A percentile compares a stretch with the other conserved stretches of the same genome.
These are phyloP conservation scores for Siniperca scherzeri DNA, from an alignment of 2,797 vertebrate species.

Conservation along the genomic window DNA sequence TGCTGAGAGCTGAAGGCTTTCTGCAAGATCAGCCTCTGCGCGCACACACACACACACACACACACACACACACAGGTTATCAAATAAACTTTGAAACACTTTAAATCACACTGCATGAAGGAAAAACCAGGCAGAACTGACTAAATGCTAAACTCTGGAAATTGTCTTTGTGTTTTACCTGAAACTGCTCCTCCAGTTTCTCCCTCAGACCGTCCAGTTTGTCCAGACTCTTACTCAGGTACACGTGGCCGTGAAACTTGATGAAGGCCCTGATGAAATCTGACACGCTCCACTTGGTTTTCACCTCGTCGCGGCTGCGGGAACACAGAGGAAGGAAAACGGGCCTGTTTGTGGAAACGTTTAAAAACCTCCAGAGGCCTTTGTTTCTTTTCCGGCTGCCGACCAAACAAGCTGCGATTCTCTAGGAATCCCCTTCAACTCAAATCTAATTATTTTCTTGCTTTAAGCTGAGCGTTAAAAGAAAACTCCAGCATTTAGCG, in stretches of 20 bases:
- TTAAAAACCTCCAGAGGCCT: not conserved
- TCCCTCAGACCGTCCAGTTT: slow-evolving; percentile 93
- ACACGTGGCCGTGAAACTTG: slow-evolving; percentile 98
- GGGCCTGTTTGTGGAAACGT: not conserved
- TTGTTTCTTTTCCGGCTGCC: no score
- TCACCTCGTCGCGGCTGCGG: slow-evolving; percentile 95
- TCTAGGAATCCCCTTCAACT: no score
- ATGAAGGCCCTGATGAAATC: slow-evolving; percentile 99
- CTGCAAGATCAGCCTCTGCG: slow-evolving; percentile 94
- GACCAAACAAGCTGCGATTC: no score
- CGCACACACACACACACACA: slow-evolving; percentile 10
- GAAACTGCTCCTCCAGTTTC: slow-evolving; percentile 98
- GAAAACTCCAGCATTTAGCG: no score
- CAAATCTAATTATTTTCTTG: not conserved
- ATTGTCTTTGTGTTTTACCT: slow-evolving; percentile 80
- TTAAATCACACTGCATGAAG: no score
- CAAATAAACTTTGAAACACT: not conserved
- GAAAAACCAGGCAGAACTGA: not conserved
- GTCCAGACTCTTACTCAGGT: slow-evolving; percentile 96
- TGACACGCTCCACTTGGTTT: slow-evolving; percentile 95
- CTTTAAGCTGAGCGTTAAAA: not conserved
- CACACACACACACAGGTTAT: slow-evolving; percentile 1
- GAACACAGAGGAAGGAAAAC: not conserved
- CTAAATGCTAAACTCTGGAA: not conserved
- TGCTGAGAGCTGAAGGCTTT: slow-evolving; percentile 98